These are phyloP conservation scores for Apotomis capreana DNA, from an alignment of 2,888 invertebrate species.

Conservation along the genomic window DNA sequence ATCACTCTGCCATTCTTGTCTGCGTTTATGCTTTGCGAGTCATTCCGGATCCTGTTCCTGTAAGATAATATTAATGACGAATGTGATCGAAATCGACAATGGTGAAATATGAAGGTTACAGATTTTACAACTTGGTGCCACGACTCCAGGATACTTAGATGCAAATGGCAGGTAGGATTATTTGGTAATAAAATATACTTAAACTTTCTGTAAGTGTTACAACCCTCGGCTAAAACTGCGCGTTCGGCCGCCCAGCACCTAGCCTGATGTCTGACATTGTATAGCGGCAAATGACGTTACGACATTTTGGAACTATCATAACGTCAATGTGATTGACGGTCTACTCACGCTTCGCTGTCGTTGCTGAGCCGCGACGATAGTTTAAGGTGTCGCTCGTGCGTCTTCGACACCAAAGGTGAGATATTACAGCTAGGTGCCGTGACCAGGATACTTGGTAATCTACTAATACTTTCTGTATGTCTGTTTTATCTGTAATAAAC, in stretches of 20 bases:
- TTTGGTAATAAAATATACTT: too few species aligned
- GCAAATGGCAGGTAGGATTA: too few species aligned
- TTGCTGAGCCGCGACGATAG: constrained; percentile 65
- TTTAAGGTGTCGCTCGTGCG: constrained; percentile 59
- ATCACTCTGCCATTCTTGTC: constrained; percentile 58
- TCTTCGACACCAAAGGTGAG: neutral
- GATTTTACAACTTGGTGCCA: neutral
- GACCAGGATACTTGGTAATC: neutral
- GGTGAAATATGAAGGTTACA: too few species aligned
- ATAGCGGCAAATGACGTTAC: too few species aligned
- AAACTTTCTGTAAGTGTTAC: too few species aligned
- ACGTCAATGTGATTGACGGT: constrained; percentile 9
- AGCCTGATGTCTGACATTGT: too few species aligned
- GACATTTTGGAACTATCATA: too few species aligned
- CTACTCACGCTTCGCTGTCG: constrained; percentile 47
- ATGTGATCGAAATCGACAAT: too few species aligned
- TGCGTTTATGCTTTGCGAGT: constrained; percentile 70
- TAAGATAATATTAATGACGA: neutral
- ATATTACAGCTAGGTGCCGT: neutral
- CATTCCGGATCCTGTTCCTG: constrained; percentile 70
- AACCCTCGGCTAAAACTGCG: too few species aligned
- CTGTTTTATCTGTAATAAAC: too few species aligned
- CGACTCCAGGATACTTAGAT: neutral
- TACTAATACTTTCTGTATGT: too few species aligned
- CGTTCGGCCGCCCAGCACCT: too few species aligned